Conservation (phyloP, 1,140 invertebrate genomes). For the Microplitis mediator region DNA sequence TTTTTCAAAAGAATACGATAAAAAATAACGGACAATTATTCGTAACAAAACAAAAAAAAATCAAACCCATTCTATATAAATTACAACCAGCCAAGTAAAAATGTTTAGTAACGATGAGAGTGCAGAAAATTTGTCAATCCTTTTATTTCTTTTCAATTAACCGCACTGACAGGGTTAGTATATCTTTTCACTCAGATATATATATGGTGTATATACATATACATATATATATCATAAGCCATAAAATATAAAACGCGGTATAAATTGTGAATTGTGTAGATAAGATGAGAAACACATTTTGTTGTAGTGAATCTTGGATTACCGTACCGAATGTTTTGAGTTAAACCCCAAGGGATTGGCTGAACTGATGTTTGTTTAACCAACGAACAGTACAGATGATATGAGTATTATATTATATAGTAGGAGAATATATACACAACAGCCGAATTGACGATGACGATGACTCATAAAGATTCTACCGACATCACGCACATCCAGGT, state of each 20-base stretch:
- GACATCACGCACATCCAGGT: not conserved
- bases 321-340: constrained; percentile 35
- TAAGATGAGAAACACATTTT: not conserved
- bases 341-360: constrained; percentile 41
- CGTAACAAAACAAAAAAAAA: not conserved
- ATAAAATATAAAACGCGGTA: not conserved
- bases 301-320: not conserved
- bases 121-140: constrained; percentile 4
- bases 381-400: constrained; percentile 30
- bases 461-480: constrained; percentile 52
- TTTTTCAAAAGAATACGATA: not conserved
- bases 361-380: constrained; percentile 48
- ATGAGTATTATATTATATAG: no score
- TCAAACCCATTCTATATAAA: not conserved
- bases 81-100: not conserved
- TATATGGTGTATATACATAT: not conserved
- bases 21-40: no score
- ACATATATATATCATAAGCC: no score
- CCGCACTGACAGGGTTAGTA: no score
- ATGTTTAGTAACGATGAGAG: not conserved
- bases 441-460: constrained; percentile 41
- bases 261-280: constrained; percentile 20
- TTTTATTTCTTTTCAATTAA: constrained; percentile 15
- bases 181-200: not conserved
- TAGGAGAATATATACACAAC: constrained; percentile 38